A percentile compares a stretch with the other conserved stretches of the same genome.
Conservation (phyloP, 2,113 vertebrate genomes). For the Varanus salvator region DNA sequence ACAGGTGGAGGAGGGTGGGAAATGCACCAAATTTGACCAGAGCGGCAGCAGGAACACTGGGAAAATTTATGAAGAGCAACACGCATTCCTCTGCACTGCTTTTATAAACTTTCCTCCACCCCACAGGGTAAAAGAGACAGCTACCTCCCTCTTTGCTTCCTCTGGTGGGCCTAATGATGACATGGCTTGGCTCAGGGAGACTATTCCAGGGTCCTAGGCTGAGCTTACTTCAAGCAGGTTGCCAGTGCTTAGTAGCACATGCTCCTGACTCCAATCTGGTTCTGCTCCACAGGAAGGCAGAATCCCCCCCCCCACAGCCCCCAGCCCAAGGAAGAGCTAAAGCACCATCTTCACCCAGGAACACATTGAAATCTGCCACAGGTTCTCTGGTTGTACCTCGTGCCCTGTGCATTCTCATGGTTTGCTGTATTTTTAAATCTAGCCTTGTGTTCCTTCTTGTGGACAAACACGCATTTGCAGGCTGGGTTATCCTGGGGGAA, state of each 20-base stretch:
- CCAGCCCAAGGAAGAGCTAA: background rate
- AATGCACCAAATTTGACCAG: no score
- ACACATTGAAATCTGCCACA: background rate
- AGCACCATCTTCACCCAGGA: no score
- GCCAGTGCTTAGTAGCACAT: background rate
- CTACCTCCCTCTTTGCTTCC: background rate
- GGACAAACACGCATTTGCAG: background rate
- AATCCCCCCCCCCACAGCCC: background rate
- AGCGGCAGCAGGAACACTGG: background rate
- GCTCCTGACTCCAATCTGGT: no score
- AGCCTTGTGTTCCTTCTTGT: background rate
- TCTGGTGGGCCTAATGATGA: background rate
- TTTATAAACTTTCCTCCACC: background rate
- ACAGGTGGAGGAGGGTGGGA: background rate
- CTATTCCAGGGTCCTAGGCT: background rate
- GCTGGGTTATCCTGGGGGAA: background rate
- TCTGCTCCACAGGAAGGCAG: background rate
- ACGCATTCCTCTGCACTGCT: background rate
- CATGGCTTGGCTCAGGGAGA: background rate
- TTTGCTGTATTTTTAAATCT: background rate
- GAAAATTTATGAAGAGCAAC: background rate
- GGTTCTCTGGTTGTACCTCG: background rate
- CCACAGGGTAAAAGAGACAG: no score
- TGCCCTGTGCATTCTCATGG: background rate
- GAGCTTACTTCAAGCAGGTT: background rate